Base-by-base conservation (phyloP, 2,888 invertebrate genomes). In the Oscheius sp. region DNA sequence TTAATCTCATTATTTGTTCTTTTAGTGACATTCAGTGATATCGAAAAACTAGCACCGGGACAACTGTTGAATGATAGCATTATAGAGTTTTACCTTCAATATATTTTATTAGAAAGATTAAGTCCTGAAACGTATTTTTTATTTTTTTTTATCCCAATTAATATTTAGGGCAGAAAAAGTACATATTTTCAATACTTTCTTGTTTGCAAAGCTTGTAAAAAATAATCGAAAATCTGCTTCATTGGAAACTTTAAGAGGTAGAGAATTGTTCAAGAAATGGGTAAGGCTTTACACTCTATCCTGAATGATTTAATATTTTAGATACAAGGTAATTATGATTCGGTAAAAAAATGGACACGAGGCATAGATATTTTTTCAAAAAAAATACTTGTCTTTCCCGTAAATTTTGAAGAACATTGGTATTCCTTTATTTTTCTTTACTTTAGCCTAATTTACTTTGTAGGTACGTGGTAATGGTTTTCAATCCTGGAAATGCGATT, bases 381-480 rank as follows among this genome's bases (percentile, higher is more conserved):
- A 20, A 54, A 33, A 33, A 8, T 54, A n/a, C 20, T 54, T n/a
- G 20, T 54, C 20, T 33, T 54, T n/a, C 54, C 54, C 6, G 54
- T 54, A 6, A 54, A 54, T 33, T 33, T 22, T 22, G 54, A 54
- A 32, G 54, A 54, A 17, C 54, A 54, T 20, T 54, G 54, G 54
- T 54, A 33, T 6, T 8, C 6, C 33, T 6, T 20, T 47, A 5
- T 47, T 47, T 36, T 9, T 36, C 8, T 14, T 9, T 14, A 9
- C 36, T 9, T 36, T 36, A 8, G 8, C 14, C 14, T 36, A 47
- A 26, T 1, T 28, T 14, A 50, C 8, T 47, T 24, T 54, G 20
- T 17, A 54, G 54, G 54, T 54, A 54, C 20, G 20, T 54, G 5
- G 36, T 54, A 54, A 54, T 54, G 17, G 54, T 54, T 4, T n/a